A percentile compares a stretch with the other conserved stretches of the same genome.
These are phyloP conservation scores for Trematomus bernacchii DNA, from an alignment of 2,797 vertebrate species.

Conservation along the genomic window DNA sequence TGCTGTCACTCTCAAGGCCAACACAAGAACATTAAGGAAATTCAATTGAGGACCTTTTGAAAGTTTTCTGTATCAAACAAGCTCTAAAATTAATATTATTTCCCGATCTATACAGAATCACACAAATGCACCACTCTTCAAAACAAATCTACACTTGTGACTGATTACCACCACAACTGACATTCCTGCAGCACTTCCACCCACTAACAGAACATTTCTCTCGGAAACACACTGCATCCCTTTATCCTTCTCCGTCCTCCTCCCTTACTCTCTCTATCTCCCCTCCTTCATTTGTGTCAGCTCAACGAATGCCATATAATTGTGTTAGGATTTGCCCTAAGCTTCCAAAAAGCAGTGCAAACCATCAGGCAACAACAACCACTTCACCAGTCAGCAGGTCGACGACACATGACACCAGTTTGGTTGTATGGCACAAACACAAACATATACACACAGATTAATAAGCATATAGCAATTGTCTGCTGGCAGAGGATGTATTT, in stretches of 20 bases:
- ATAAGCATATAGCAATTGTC: constrained; percentile 30
- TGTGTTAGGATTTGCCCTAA: constrained; percentile 42
- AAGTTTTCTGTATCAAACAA: neutral
- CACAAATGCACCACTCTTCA: constrained; percentile 29
- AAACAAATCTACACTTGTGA: neutral
- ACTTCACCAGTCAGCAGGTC: constrained; percentile 62
- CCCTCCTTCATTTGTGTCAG: constrained; percentile 33
- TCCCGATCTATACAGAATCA: neutral
- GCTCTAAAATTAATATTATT: neutral
- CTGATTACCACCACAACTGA: constrained; percentile 6
- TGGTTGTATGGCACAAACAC: neutral
- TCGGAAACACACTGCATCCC: constrained; percentile 44
- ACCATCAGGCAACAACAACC: constrained; percentile 38
- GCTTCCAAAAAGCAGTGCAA: constrained; percentile 33
- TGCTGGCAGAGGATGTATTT: constrained; percentile 25
- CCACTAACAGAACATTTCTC: constrained; percentile 50
- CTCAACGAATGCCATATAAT: constrained; percentile 28
- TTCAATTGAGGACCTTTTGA: neutral
- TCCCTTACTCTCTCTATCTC: neutral
- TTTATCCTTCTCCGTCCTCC: constrained; percentile 40
- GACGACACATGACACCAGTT: constrained; percentile 55
- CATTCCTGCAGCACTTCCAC: constrained; percentile 51
- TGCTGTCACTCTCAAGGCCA: neutral
- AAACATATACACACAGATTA: neutral
- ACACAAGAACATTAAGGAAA: neutral